Base-by-base conservation (phyloP, 2,888 invertebrate species). In the Drosophila eohydei region DNA sequence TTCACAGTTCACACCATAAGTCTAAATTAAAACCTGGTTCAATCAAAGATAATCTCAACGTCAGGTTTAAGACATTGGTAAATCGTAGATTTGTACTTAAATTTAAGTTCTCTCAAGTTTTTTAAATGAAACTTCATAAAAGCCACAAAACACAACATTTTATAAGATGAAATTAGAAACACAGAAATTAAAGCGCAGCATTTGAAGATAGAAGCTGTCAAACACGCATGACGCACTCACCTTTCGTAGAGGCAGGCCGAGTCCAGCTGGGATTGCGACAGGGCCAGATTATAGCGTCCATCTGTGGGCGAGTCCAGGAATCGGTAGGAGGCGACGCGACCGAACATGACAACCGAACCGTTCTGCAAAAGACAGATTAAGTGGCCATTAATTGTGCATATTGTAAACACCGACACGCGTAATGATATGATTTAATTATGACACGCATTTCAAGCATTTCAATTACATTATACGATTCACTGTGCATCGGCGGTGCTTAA, bases 271-370 rank as follows among this genome's bases (percentile, higher is more conserved):
- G 95, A 95, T 83, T 96, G 96, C 54, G 96, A 95, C 69, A 96
- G 95, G 90, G 96, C 95, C 84, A 96, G 94, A 91, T 96, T 95
- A 87, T 96, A 95, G 80, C 96, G 94, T 81, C 95, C 96, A 93
- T 97, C 97, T 76, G 96, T 96, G 64, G 95, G 95, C 32, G 97
- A 97, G 93, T 97, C 97, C 87, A 97, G 94, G 93, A 97, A 97
- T 82, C 97, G 95, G 93, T 97, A 97, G 44, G 96, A 97, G 88
- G 97, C 97, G 87, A 97, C 96, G 80, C 97, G 95, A 56, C 97
- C 97, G 92, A 97, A 97, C 94, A 97, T 97, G 67, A 97, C 95
- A 77, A 97, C 94, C 83, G 96, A 96, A 73, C 97, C 97, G 93
- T 97, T 97, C 95, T 96, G 94, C 32, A 48, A 9, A 11, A 57